Base-by-base conservation (phyloP, 1,140 invertebrate genomes). In the Drosophila funebris region DNA sequence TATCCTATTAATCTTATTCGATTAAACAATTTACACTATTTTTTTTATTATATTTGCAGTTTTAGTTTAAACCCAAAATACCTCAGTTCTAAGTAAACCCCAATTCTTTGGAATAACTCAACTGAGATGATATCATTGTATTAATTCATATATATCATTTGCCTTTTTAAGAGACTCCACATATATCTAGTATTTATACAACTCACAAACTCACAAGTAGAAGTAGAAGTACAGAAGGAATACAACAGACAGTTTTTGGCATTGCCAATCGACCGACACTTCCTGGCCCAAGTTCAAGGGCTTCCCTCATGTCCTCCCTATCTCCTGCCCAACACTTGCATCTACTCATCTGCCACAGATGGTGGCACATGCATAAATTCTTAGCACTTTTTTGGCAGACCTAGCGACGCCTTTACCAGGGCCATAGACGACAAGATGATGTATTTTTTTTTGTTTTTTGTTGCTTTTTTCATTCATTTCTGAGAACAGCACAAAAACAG, bases 251-350 rank as follows among this genome's bases (percentile, higher is more conserved):
- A 3, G 36, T 63, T 72, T 76, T 58, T 54, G 62, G 39, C 57
- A 41, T 36, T 71, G 67, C 52, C 72, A 79, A 79, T 84, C 80
- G 76, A 53, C 53, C 76, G 73, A 61, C 64, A 77, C 78, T 85
- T 85, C 81, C 82, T 81, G 69, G 48, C 18, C 64, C 78, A 87
- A 81, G 81, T 84, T 84, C 81, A 84, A 85, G 81, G 81, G 66
- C 53, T 71, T 37, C n/a, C 33, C 46, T 27, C 18, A 63, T 52
- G 62, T 22, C 56, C 39, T 44, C 18, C 53, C 33, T 16, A 16
- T 37, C 27, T 22, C 11, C 31, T 20, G 8, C 50, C 20, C 20
- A 13, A 3, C 27, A 7, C 14, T 18, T 50, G 24, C 29, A 14
- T 62, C 64, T 39, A 11, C 41, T 39, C 11, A 33, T 11, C 29